phyloP scores from a whole-genome alignment of 1,140 invertebrate species.

The Bombus affinis region DNA sequence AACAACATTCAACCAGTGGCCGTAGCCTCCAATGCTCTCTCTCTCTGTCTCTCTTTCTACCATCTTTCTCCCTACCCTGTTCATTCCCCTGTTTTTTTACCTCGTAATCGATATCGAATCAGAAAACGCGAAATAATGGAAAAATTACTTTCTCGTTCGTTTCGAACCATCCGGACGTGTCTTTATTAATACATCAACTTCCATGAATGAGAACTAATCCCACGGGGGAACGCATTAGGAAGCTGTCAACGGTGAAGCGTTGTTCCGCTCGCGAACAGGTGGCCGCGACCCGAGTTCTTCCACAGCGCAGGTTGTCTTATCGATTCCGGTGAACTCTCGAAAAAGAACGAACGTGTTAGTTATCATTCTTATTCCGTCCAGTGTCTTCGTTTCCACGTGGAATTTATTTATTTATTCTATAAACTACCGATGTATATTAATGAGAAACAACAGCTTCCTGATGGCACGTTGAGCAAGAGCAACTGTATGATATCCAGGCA shows the following conservation, averaged over 20 bases:
- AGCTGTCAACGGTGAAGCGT: neutral
- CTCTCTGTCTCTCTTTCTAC: no score
- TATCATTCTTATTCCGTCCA: no score
- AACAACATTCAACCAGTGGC: constrained; percentile 52
- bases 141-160: neutral
- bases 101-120: neutral
- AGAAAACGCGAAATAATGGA: neutral
- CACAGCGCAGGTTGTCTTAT: neutral
- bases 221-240: neutral
- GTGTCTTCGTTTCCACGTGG: accelerated
- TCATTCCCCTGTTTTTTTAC: no score
- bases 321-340: neutral
- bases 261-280: constrained; percentile 3
- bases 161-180: neutral
- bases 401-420: no score
- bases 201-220: neutral
- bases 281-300: neutral
- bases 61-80: neutral
- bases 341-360: no score
- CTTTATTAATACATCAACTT: neutral
- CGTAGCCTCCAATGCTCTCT: neutral
- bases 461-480: no score
- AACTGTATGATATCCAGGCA: no score
- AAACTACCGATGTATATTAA: no score
- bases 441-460: no score